Base-by-base conservation (phyloP, 2,888 invertebrate genomes). In the Conistra vaccinii region DNA sequence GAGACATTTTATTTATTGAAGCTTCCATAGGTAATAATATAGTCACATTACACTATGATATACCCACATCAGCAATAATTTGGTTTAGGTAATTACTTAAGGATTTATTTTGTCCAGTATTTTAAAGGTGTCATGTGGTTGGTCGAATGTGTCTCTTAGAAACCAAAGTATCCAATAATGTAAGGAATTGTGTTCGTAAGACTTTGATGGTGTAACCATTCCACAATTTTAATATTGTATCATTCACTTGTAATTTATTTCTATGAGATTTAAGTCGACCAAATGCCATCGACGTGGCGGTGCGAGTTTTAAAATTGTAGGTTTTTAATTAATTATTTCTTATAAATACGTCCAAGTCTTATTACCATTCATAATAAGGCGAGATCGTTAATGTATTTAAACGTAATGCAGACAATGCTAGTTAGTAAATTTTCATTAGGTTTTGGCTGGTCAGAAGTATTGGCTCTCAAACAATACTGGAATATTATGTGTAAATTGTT, bases 1-100 rank as follows among this genome's bases (percentile, higher is more conserved):
- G 95, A 96, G 94, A 95, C 95, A 94, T 96, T 95, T 96, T 96
- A 96, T 96, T 96, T 96, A 96, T 94, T 93, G 91, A 96, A 93
- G 92, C 95, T 95, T 94, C 95, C 95, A 95, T 96, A 96, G 95
- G 84, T 94, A 92, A 94, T 93, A 91, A 92, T 92, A 93, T 93
- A 93, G 93, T 92, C 92, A 92, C 93, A 92, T 89, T 92, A 91
- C 93, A 93, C 90, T 91, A 90, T 91, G 87, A 91, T 92, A 90
- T 92, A 93, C 90, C 91, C 91, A 91, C 88, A 83, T 87, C 94
- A 95, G 94, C 95, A 95, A 95, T 95, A 94, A 95, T 90, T 93
- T 93, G 92, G 90, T 92, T 95, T 94, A 94, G 91, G 92, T 92
- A 91, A 91, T 90, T 88, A 88, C 88, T 88, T 92, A 91, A 91